These are phyloP conservation scores for Ceuthmochares aereus DNA, from an alignment of 2,113 vertebrate genomes.

Conservation along the genomic window DNA sequence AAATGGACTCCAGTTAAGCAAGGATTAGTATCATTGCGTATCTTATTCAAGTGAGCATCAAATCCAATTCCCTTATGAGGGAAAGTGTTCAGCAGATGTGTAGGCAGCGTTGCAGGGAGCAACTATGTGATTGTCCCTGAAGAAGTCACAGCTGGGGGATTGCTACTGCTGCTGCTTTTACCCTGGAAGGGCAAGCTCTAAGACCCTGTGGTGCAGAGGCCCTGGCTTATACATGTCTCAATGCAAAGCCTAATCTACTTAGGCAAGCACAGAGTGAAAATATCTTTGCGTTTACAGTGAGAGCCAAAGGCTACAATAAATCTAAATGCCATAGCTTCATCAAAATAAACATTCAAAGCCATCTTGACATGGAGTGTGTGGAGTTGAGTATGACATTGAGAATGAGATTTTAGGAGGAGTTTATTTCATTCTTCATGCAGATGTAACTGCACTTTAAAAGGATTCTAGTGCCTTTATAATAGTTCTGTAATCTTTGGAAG, in stretches of 20 bases:
- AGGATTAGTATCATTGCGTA: not conserved
- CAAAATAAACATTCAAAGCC: slow-evolving; percentile 38
- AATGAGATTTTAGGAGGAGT: slow-evolving; percentile 44
- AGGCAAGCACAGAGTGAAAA: slow-evolving; percentile 46
- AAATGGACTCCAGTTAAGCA: not conserved
- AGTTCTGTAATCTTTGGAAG: not conserved
- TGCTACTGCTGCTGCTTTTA: not conserved
- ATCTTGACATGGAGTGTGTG: not conserved
- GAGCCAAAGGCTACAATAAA: slow-evolving; percentile 48
- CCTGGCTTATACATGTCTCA: not conserved
- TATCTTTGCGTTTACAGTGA: slow-evolving; percentile 27
- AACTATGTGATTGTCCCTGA: not conserved
- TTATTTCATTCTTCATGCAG: slow-evolving; percentile 43
- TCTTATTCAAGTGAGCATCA: not conserved
- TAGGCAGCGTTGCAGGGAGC: not conserved
- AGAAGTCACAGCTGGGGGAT: not conserved
- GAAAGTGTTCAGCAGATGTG: not conserved
- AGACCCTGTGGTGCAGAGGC: not conserved
- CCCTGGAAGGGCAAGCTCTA: not conserved
- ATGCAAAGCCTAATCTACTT: slow-evolving; percentile 59
- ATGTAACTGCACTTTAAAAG: slow-evolving; percentile 13
- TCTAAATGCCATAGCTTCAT: slow-evolving; percentile 35
- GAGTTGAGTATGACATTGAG: slow-evolving; percentile 23
- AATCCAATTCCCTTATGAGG: not conserved
- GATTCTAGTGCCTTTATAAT: not conserved